A percentile compares a stretch with the other conserved stretches of the same genome.
phyloP scores from a whole-genome alignment of 2,797 vertebrate species.

The Danio kyathit region DNA sequence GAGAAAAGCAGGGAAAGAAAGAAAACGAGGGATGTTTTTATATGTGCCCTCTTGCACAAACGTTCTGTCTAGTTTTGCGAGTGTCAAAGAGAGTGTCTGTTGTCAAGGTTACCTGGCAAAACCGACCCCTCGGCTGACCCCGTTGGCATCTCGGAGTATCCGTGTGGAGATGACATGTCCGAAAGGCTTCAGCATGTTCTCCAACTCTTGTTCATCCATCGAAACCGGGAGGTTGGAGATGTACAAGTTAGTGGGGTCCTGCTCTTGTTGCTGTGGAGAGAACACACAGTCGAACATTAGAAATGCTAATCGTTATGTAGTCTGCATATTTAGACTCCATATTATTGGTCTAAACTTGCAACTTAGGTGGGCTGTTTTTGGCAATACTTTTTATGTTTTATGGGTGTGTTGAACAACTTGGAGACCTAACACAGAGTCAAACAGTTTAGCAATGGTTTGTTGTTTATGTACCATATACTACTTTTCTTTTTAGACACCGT shows the following conservation, averaged over 20 bases:
- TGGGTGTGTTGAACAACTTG: too few species aligned
- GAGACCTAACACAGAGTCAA: too few species aligned
- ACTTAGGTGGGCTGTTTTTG: too few species aligned
- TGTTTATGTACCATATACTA: too few species aligned
- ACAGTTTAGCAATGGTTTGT: too few species aligned
- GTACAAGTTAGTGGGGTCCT: conserved; percentile 98
- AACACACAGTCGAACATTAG: conserved; percentile 40
- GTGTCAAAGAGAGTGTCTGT: background rate
- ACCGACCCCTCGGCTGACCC: conserved; percentile 96
- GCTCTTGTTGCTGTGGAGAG: conserved; percentile 92
- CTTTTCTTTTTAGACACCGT: too few species aligned
- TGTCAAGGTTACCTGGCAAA: conserved; percentile 88
- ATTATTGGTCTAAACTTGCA: background rate
- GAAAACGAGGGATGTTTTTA: conserved; percentile 50
- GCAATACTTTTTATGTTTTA: too few species aligned
- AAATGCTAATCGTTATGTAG: background rate
- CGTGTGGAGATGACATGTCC: conserved; percentile 98
- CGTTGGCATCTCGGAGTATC: conserved; percentile 96
- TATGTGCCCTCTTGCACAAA: conserved; percentile 27
- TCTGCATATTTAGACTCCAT: background rate
- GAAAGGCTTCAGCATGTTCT: conserved; percentile 98
- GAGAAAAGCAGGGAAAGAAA: conserved; percentile 31
- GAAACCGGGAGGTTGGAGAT: conserved; percentile 98
- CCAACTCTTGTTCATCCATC: conserved; percentile 98
- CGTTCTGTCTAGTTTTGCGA: background rate